A percentile compares a stretch with the other conserved stretches of the same genome.
Conservation (phyloP, 2,113 vertebrate genomes). For the Tiliqua scincoides region DNA sequence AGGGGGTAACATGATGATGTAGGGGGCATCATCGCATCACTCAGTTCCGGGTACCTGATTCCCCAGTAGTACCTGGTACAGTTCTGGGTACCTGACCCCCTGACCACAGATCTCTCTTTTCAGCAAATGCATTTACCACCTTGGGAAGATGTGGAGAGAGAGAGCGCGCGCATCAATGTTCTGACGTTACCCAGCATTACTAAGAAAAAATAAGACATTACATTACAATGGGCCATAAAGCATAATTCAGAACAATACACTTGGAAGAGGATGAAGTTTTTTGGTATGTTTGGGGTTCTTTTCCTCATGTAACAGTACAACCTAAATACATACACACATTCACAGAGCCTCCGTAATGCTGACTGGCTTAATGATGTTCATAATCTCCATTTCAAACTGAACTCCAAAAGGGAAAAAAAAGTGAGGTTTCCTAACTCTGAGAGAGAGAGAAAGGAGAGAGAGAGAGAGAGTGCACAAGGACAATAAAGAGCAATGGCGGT, state of each 20-base stretch:
- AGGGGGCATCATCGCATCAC: too few relatives aligned
- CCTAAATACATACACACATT: constrained; percentile 30
- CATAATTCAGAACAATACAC: constrained; percentile 14
- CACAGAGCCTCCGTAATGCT: too few relatives aligned
- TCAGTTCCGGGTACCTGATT: too few relatives aligned
- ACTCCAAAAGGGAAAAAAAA: background rate
- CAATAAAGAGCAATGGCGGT: constrained; percentile 40
- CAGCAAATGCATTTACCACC: too few relatives aligned
- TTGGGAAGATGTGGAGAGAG: constrained; percentile 5
- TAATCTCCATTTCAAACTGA: constrained; percentile 34
- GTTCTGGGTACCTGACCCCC: too few relatives aligned
- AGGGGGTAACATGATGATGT: too few relatives aligned
- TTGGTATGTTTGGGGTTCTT: too few relatives aligned
- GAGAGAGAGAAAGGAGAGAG: constrained; percentile 10
- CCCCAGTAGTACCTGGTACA: too few relatives aligned
- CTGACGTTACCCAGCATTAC: background rate
- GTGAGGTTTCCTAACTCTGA: background rate
- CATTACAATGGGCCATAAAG: background rate
- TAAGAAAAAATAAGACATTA: background rate
- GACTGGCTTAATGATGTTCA: constrained; percentile 18
- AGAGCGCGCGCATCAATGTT: background rate
- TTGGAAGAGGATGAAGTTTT: constrained; percentile 18
- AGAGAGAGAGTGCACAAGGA: constrained; percentile 37
- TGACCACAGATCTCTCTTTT: too few relatives aligned
- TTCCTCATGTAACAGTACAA: constrained; percentile 16